Evolutionary conservation across 2,113 vertebrate species (phyloP).

Genomic region (Stegastes partitus): DNA sequence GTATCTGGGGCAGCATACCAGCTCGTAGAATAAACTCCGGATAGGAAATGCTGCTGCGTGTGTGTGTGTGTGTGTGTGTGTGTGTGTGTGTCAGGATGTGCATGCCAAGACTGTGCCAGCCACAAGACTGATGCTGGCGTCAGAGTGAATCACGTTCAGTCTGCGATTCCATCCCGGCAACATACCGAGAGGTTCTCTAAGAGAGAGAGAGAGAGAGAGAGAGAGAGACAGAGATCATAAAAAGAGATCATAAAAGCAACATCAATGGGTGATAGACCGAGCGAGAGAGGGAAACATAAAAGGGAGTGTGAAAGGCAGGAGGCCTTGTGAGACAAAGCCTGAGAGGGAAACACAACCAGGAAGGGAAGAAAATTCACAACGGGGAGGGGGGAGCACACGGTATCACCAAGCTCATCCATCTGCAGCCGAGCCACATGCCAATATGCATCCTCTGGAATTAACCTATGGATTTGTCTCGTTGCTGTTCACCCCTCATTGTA

Average conservation of each 20-base stretch:
- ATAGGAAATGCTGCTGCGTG: constrained; percentile 50
- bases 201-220: constrained; percentile 17
- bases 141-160: constrained; percentile 65
- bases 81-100: constrained; percentile 33
- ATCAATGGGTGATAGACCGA: constrained; percentile 59
- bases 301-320: constrained; percentile 58
- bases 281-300: constrained; percentile 48
- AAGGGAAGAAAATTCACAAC: constrained; percentile 5
- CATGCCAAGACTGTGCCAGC: constrained; percentile 69
- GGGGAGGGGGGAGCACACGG: constrained; percentile 26
- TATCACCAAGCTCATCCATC: constrained; percentile 70
- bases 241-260: constrained; percentile 73
- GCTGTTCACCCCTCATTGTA: constrained; percentile 21
- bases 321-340: constrained; percentile 44
- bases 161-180: constrained; percentile 48
- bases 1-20: constrained; percentile 67
- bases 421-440: constrained; percentile 62
- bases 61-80: constrained; percentile 16
- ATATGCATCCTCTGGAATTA: constrained; percentile 43
- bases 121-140: constrained; percentile 70
- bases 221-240: constrained; percentile 49
- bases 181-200: constrained; percentile 54
- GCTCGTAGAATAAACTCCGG: constrained; percentile 50
- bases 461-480: constrained; percentile 62
- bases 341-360: constrained; percentile 48